phyloP scores from a whole-genome alignment of 2,888 invertebrate species.

The Oscheius myriophilus region DNA sequence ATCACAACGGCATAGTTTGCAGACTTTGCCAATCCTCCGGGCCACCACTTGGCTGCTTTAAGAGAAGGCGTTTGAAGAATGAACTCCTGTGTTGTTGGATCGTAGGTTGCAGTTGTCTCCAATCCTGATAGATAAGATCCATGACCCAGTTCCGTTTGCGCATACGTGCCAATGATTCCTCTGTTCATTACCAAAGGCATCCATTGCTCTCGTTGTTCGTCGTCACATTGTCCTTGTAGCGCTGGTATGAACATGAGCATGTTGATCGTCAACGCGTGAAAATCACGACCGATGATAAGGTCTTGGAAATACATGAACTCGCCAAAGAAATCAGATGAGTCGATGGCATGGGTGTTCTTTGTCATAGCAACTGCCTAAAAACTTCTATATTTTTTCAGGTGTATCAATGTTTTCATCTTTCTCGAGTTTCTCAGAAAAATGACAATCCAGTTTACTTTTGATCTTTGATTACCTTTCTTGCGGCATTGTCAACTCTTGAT shows the following conservation, averaged over 20 bases:
- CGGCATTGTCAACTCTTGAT: conserved; percentile 70
- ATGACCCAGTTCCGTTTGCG: conserved; percentile 92
- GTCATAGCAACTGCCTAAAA: conserved; percentile 58
- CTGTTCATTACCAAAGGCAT: conserved; percentile 78
- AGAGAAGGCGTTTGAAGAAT: conserved; percentile 86
- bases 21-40: conserved; percentile 74
- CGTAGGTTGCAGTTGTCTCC: conserved; percentile 92
- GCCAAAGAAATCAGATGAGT: conserved; percentile 67
- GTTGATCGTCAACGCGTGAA: conserved; percentile 81
- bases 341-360: conserved; percentile 62
- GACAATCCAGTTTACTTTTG: background rate
- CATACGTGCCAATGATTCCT: conserved; percentile 90
- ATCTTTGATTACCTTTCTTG: conserved; percentile 62
- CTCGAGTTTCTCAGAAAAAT: too few species aligned
- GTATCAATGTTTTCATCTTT: too few species aligned
- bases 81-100: conserved; percentile 84
- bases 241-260: conserved; percentile 93
- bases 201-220: conserved; percentile 90
- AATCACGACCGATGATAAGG: conserved; percentile 61
- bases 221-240: conserved; percentile 83
- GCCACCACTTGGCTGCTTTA: conserved; percentile 80
- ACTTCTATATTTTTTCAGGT: too few species aligned
- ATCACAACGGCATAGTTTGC: conserved; percentile 91
- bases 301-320: conserved; percentile 66
- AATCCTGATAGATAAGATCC: conserved; percentile 87